These are phyloP conservation scores for Leguminivora glycinivorella DNA, from an alignment of 1,140 invertebrate species.

Conservation along the genomic window DNA sequence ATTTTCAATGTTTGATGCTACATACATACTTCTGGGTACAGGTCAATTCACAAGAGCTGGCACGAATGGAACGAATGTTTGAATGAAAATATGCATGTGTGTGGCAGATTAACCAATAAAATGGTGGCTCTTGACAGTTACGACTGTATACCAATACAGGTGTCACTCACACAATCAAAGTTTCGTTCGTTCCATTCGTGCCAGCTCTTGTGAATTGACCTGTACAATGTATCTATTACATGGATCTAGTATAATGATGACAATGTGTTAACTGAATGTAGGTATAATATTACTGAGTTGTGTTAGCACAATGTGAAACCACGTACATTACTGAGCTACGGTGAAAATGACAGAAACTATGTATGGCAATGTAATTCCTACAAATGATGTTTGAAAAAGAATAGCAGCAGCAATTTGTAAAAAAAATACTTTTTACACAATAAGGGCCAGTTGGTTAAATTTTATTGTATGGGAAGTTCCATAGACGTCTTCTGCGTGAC, in stretches of 20 bases:
- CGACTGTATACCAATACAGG: too few species aligned
- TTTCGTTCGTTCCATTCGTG: too few species aligned
- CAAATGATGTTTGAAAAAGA: background rate
- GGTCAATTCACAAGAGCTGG: too few species aligned
- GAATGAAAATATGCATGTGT: too few species aligned
- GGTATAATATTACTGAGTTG: background rate
- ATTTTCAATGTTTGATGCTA: background rate
- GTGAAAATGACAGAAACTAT: background rate
- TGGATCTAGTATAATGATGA: background rate
- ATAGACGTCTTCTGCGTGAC: too few species aligned
- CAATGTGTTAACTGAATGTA: slow-evolving; percentile 10
- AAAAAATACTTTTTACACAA: background rate
- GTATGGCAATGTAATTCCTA: background rate
- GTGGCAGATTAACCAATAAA: too few species aligned
- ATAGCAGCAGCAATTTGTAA: background rate
- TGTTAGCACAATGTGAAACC: background rate
- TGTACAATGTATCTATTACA: background rate
- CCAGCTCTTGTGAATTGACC: too few species aligned
- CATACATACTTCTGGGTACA: background rate
- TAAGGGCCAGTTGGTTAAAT: too few species aligned
- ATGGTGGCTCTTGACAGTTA: too few species aligned
- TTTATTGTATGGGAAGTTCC: too few species aligned
- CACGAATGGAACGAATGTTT: too few species aligned
- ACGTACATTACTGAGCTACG: background rate
- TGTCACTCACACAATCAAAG: too few species aligned